phyloP scores from a whole-genome alignment of 2,888 invertebrate species.

The Cecidostiba fungosa region DNA sequence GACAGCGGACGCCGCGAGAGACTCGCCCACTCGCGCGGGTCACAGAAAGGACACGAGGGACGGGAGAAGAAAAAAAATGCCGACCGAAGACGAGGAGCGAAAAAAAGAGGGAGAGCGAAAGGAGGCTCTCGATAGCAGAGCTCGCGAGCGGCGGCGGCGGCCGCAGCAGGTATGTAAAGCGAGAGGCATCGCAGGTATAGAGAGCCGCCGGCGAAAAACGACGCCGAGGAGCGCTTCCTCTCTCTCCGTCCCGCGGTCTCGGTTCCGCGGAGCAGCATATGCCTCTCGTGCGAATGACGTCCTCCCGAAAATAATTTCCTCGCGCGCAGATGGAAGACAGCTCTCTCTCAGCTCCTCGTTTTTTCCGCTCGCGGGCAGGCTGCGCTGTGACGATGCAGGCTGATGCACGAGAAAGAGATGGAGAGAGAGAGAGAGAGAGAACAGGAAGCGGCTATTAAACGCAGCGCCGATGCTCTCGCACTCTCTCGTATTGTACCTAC shows the following conservation, averaged over 20 bases:
- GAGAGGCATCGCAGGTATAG: not conserved
- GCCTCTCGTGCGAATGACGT: not conserved
- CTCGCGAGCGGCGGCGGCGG: not conserved
- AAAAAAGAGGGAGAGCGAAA: not conserved
- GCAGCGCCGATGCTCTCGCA: not conserved
- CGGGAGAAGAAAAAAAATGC: not conserved
- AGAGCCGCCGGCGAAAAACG: not conserved
- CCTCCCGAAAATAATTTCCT: constrained; percentile 7
- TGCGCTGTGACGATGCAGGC: not conserved
- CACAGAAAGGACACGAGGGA: not conserved
- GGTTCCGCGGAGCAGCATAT: too few relatives aligned
- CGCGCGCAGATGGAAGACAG: not conserved
- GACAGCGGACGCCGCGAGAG: not conserved
- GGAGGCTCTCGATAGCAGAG: not conserved
- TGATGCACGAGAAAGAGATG: not conserved
- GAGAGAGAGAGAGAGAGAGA: not conserved
- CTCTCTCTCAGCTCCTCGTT: too few relatives aligned
- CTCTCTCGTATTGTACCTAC: not conserved
- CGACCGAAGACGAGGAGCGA: not conserved
- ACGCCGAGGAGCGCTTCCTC: not conserved
- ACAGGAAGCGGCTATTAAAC: constrained; percentile 20
- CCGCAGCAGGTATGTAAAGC: constrained; percentile 15
- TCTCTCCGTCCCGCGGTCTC: too few relatives aligned
- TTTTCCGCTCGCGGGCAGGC: constrained; percentile 20
- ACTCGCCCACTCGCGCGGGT: constrained; percentile 10